Evolutionary conservation across 2,888 invertebrate genomes (phyloP).

Genomic region (Chymomyza amoena): DNA sequence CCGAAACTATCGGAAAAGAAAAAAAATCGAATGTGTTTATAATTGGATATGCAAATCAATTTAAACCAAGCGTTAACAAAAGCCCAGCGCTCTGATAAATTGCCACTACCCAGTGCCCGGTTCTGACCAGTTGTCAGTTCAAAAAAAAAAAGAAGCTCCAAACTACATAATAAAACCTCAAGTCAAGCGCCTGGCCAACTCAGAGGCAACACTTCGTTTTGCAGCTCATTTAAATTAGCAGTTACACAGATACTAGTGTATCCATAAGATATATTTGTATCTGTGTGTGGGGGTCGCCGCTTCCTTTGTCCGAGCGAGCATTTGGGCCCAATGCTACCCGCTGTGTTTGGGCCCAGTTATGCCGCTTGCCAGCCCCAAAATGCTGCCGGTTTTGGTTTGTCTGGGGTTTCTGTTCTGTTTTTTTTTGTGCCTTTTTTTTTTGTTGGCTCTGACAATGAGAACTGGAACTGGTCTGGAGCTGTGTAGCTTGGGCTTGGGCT

Average conservation of each 20-base stretch:
- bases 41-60: constrained; percentile 76
- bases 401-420: no score
- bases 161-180: background rate
- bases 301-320: constrained; percentile 4
- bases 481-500: no score
- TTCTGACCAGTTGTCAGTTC: background rate
- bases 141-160: background rate
- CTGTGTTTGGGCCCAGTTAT: constrained; percentile 18
- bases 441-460: constrained; percentile 4
- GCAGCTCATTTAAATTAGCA: constrained; percentile 70
- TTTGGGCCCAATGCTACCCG: constrained; percentile 19
- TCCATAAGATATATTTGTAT: background rate
- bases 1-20: constrained; percentile 25
- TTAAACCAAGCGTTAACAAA: constrained; percentile 35
- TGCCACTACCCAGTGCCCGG: background rate
- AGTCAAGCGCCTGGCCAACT: background rate
- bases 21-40: constrained; percentile 61
- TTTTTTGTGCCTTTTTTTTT: no score
- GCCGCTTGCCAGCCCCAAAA: constrained; percentile 37
- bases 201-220: constrained; percentile 24
- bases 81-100: constrained; percentile 17
- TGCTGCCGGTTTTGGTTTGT: constrained; percentile 40
- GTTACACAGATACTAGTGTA: background rate
- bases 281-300: constrained; percentile 11
- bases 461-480: background rate